Evolutionary conservation across 2,888 invertebrate genomes (phyloP), one percentile per base, ranked within the genome.

Genomic region (Rhogogaster chlorosoma): DNA sequence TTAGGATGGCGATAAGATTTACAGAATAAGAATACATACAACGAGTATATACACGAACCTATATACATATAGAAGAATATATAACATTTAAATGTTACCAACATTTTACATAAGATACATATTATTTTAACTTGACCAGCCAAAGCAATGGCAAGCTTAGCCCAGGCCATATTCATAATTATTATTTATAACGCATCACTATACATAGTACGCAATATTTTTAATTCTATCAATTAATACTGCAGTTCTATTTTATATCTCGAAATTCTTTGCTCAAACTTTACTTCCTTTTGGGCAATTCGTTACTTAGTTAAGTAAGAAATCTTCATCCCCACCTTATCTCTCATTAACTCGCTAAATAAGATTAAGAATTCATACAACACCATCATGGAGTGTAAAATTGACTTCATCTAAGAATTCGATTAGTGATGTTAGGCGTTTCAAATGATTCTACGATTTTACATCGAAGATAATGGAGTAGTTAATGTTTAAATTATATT

Each of bases 1-100:
- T 42, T n/a, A 10, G 77, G 42, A 67, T 73, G 49, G 45, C 36
- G 75, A 84, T 84, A 57, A 77, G 77, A 77, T 77, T 53, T 57
- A 80, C 61, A 80, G 61, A 80, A 61, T 80, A 36, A 49, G 77
- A 83, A 71, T 83, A 49, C 29, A 45, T 84, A 84, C 84, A 75
- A 26, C 49, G 67, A 84, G 49, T 78, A 77, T 84, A 77, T 84
- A 84, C 84, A 84, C 75, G 77, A 84, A 57, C 84, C 64, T 84
- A 84, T 84, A 78, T 67, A 77, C 77, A 84, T 64, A 78, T 36
- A 84, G 77, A 84, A 84, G 84, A 84, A 84, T 84, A 84, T 84
- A 84, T 84, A 84, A 77, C 77, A 75, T 42, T 49, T 77, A 7
- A 61, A 77, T 80, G 38, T 80, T 61, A 42, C 22, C 36, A 80